Base-by-base conservation (phyloP, 1,140 invertebrate species). In the Ganaspis sp. region DNA sequence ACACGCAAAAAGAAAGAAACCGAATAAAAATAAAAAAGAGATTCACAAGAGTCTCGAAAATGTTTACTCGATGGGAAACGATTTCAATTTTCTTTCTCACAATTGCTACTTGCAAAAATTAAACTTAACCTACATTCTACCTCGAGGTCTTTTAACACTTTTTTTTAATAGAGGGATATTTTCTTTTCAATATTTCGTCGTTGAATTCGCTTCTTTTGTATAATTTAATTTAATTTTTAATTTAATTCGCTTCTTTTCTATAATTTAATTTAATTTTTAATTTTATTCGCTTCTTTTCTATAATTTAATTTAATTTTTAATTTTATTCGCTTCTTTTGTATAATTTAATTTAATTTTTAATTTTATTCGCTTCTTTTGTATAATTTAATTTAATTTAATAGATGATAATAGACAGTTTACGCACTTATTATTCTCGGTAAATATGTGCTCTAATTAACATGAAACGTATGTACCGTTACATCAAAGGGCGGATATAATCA, bases 1-100 rank as follows among this genome's bases (percentile, higher is more conserved):
- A 29, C 54, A 64, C 49, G 21, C 21, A 64, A 64, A 64, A 64
- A 64, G 54, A 29, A 64, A 64, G 54, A 64, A 64, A 64, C 26
- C 26, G 23, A 64, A 64, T 64, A 26, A 12, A 29, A 64, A 64
- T 26, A 64, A 58, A 64, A 54, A 58, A 11, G 21, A 1, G 21
- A 64, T 64, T 26, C 21, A 26, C 11, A 29, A 64, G 54, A 29
- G 54, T 64, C 53, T 58, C 23, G 54, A 64, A 64, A 64, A 64
- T 64, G 42, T 29, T 64, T 29, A 64, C 54, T 29, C 54, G 23
- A 64, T 64, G 54, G 54, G 54, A 64, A 64, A 64, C 23, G 23
- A 58, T 58, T 64, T 64, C 54, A 45, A 45, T 45, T 45, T 45
- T 29, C 54, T 64, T 64, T 64, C 19, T 29, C 23, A 0, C 11